A percentile compares a stretch with the other conserved stretches of the same genome.
Conservation (phyloP, 2,113 vertebrate genomes). For the Egretta garzetta region DNA sequence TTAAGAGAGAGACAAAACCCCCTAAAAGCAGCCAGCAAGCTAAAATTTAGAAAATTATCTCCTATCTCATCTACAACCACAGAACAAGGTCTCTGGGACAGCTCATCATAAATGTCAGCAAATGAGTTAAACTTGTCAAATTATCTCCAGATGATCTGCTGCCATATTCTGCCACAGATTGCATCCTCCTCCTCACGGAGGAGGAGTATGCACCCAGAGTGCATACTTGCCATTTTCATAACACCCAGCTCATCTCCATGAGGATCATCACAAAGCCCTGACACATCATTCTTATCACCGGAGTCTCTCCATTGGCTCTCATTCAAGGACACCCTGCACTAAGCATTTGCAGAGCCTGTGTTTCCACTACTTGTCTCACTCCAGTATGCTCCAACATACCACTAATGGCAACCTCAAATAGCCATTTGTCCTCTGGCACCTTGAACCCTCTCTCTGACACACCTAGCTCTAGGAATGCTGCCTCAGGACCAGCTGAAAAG, state of each 20-base stretch:
- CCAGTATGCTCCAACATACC: not conserved
- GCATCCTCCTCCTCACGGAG: not conserved
- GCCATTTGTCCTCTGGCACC: not conserved
- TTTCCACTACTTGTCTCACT: not conserved
- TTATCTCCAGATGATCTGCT: not conserved
- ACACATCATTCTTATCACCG: not conserved
- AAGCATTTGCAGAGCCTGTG: accelerated
- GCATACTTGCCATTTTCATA: not conserved
- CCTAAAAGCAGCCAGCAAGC: not conserved
- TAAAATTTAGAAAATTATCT: not conserved
- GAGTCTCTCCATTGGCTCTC: not conserved
- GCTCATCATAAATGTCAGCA: not conserved
- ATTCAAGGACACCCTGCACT: not conserved
- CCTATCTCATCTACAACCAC: not conserved
- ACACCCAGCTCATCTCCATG: not conserved
- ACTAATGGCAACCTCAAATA: not conserved
- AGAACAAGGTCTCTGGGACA: not conserved
- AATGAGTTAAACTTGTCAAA: not conserved
- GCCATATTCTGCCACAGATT: not conserved
- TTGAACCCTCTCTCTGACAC: not conserved
- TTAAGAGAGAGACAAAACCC: not conserved
- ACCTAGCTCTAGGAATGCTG: not conserved
- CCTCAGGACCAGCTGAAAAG: not conserved
- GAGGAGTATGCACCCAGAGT: not conserved
- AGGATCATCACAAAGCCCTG: not conserved